Percentiles rank a stretch among this genome's conserved stretches.
These are phyloP conservation scores for Apeira syringaria DNA, from an alignment of 2,888 invertebrate species.

Conservation along the genomic window DNA sequence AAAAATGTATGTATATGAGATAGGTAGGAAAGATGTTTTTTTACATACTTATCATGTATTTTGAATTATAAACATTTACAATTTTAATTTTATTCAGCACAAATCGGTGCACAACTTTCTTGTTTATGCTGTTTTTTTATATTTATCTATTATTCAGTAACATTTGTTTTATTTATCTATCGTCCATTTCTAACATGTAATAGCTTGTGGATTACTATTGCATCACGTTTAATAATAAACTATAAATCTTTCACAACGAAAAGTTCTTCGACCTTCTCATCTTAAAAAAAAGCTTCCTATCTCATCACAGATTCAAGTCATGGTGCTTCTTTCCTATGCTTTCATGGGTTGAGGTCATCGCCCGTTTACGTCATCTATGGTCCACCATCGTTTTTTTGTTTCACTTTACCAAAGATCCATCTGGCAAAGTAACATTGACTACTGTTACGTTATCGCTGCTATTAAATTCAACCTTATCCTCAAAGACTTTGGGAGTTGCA, in stretches of 20 bases:
- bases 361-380: slow-evolving; percentile 69
- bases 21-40: too few relatives aligned
- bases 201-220: too few relatives aligned
- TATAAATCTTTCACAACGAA: slow-evolving; percentile 16
- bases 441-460: background rate
- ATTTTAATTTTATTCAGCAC: too few relatives aligned
- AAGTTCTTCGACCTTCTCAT: slow-evolving; percentile 40
- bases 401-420: slow-evolving; percentile 43
- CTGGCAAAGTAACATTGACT: slow-evolving; percentile 30
- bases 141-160: too few relatives aligned
- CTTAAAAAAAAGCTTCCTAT: slow-evolving; percentile 36
- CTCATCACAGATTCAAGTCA: slow-evolving; percentile 53
- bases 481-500: background rate
- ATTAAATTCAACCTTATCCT: slow-evolving; percentile 24
- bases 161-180: too few relatives aligned
- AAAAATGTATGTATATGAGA: too few relatives aligned
- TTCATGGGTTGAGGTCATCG: slow-evolving; percentile 56
- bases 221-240: slow-evolving; percentile 25
- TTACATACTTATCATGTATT: too few relatives aligned
- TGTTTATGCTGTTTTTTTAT: too few relatives aligned
- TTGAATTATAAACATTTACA: too few relatives aligned
- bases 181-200: too few relatives aligned
- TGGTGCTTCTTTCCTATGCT: slow-evolving; percentile 50
- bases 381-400: slow-evolving; percentile 56
- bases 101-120: too few relatives aligned